Evolutionary conservation across 2,797 vertebrate genomes (phyloP), one percentile per base, ranked within the genome.

Genomic region (Eulemur rubriventer): DNA sequence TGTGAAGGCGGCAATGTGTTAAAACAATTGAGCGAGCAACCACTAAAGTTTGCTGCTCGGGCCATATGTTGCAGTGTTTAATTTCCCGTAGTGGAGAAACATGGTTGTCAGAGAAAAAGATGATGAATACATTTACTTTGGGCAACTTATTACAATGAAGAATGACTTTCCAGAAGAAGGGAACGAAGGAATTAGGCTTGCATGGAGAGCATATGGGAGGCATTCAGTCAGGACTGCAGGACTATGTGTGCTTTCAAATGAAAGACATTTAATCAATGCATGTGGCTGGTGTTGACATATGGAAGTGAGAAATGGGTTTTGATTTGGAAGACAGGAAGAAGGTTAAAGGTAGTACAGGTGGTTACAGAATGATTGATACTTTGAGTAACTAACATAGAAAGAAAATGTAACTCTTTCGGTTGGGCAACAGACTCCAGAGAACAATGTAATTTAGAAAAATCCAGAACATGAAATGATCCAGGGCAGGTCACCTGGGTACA

Each of bases 51-150:
- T 99, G 98, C 98, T 98, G 98, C 98, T 98, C 98, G 90, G 98
- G 98, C 98, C 99, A 99, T 99, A 99, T 99, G 99, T 98, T 98
- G 98, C 97, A 98, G 98, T 98, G 98, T 99, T 99, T 99, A 99
- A 99, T 99, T 99, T 99, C 98, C 98, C 98, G 24, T 98, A 97
- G 98, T 98, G 97, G 98, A 99, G 98, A 98, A 98, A 98, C 97
- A 96, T 98, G 98, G 98, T 97, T 99, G 99, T 99, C 99, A 98
- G 98, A 98, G 98, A 97, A 98, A 98, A 98, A 98, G 97, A 99
- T 98, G 98, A 98, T 98, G 98, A 99, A 99, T 98, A 98, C 98
- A 98, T 99, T 99, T 99, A 98, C 98, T 98, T 96, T 98, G 98
- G 98, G 98, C 98, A 98, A 99, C 98, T 98, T 99, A 99, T 98